Conservation (phyloP, 1,140 invertebrate genomes). For the Tetramorium alpestre region DNA sequence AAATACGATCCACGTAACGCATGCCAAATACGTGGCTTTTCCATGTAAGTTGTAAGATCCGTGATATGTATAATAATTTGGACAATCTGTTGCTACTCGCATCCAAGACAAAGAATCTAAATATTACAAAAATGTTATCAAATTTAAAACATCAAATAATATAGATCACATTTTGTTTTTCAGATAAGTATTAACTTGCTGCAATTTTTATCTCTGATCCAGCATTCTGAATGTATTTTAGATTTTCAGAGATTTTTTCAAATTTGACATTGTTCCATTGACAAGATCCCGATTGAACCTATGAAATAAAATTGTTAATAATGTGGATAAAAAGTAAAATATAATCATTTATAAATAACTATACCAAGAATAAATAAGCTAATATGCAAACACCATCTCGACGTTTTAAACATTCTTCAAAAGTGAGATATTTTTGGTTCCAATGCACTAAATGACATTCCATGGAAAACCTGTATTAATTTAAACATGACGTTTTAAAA, state of each 20-base stretch:
- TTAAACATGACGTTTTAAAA: background rate
- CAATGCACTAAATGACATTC: slow-evolving; percentile 93
- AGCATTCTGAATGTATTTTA: slow-evolving; percentile 80
- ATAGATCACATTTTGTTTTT: background rate
- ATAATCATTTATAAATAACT: background rate
- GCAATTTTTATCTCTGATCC: slow-evolving; percentile 78
- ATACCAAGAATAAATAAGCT: slow-evolving; percentile 90
- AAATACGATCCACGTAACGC: slow-evolving; percentile 91
- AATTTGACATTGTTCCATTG: slow-evolving; percentile 77
- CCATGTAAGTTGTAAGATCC: slow-evolving; percentile 89
- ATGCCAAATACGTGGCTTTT: slow-evolving; percentile 86
- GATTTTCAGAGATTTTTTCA: slow-evolving; percentile 82
- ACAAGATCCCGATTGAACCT: slow-evolving; percentile 57
- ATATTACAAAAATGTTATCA: slow-evolving; percentile 30
- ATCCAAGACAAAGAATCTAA: slow-evolving; percentile 85
- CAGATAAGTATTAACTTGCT: slow-evolving; percentile 73
- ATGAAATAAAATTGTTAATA: background rate
- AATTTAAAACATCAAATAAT: slow-evolving; percentile 10
- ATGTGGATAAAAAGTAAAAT: background rate
- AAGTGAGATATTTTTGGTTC: slow-evolving; percentile 90
- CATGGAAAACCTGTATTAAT: slow-evolving; percentile 87
- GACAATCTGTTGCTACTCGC: slow-evolving; percentile 79
- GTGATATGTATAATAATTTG: slow-evolving; percentile 88
- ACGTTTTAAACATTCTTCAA: slow-evolving; percentile 89
- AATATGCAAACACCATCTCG: slow-evolving; percentile 92